phyloP scores from a whole-genome alignment of 1,140 invertebrate genomes.

The Neodiprion pinetum region DNA sequence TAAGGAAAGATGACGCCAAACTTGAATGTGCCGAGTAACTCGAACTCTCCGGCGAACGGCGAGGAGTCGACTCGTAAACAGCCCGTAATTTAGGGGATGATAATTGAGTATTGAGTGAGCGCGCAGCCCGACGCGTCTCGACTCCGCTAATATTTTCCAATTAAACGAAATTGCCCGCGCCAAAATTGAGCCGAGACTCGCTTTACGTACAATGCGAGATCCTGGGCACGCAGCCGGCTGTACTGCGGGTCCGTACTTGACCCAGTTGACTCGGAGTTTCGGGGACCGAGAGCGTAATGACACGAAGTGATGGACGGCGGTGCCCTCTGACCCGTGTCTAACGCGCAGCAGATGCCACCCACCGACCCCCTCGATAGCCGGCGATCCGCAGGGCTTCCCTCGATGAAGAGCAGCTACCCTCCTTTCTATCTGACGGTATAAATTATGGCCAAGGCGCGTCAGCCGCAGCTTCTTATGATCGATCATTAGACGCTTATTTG shows the following conservation, averaged over 20 bases:
- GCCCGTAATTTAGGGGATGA: constrained; percentile 15
- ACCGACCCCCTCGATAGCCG: constrained; percentile 3
- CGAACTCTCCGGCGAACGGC: constrained; percentile 24
- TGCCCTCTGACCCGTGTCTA: constrained; percentile 62
- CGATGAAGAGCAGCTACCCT: constrained; percentile 50
- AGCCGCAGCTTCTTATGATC: constrained; percentile 59
- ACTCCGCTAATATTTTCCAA: background rate
- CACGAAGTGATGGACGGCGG: constrained; percentile 46
- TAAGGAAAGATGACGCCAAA: constrained; percentile 48
- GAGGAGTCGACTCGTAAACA: constrained; percentile 40
- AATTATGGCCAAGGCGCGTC: constrained; percentile 61
- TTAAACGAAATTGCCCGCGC: background rate
- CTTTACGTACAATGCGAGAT: background rate
- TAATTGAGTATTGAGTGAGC: constrained; percentile 5
- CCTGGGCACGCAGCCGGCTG: background rate
- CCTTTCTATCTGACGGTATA: constrained; percentile 56
- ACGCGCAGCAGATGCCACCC: constrained; percentile 61
- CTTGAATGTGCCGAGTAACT: constrained; percentile 22
- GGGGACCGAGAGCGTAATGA: constrained; percentile 39
- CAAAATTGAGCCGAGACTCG: background rate
- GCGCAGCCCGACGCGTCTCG: background rate
- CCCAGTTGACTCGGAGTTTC: constrained; percentile 47
- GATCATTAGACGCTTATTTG: constrained; percentile 61
- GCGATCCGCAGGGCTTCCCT: constrained; percentile 17
- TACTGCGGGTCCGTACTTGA: constrained; percentile 37